Conservation (phyloP, 2,113 vertebrate species). For the Bubo scandiacus region DNA sequence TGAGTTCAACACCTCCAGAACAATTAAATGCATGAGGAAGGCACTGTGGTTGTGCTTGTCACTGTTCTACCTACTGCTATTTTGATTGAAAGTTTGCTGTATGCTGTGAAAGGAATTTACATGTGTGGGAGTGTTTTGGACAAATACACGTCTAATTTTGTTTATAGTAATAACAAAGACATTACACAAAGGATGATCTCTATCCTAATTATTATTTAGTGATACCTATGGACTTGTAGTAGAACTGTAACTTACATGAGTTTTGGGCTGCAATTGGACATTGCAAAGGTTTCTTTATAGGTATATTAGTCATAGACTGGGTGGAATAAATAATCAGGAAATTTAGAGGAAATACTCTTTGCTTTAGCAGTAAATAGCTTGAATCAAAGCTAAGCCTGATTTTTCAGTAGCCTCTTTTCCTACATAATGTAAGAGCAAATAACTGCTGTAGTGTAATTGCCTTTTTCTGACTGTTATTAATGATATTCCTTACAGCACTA, state of each 20-base stretch:
- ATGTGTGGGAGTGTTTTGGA: slow-evolving; percentile 14
- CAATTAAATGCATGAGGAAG: not conserved
- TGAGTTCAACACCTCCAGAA: not conserved
- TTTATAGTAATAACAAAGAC: slow-evolving; percentile 16
- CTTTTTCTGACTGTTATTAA: not conserved
- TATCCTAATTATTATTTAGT: slow-evolving; percentile 15
- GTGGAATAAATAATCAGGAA: not conserved
- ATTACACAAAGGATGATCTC: slow-evolving; percentile 15
- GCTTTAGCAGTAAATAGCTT: not conserved
- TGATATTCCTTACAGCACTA: not conserved
- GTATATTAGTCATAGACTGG: not conserved
- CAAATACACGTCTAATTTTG: slow-evolving; percentile 22
- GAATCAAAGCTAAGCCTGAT: not conserved
- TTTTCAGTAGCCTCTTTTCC: not conserved
- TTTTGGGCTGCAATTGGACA: not conserved
- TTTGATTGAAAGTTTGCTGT: slow-evolving; percentile 18
- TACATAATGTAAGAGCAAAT: not conserved
- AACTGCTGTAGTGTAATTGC: not conserved
- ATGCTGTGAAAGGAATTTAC: not conserved
- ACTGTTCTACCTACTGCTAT: not conserved
- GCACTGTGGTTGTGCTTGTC: not conserved
- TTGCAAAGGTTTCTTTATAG: not conserved
- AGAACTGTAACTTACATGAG: not conserved
- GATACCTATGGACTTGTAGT: not conserved
- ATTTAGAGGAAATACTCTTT: not conserved